A percentile compares a stretch with the other conserved stretches of the same genome.
These are phyloP conservation scores for Arbacia lixula DNA, from an alignment of 53 echinoderm and acorn worm species.

Conservation along the genomic window DNA sequence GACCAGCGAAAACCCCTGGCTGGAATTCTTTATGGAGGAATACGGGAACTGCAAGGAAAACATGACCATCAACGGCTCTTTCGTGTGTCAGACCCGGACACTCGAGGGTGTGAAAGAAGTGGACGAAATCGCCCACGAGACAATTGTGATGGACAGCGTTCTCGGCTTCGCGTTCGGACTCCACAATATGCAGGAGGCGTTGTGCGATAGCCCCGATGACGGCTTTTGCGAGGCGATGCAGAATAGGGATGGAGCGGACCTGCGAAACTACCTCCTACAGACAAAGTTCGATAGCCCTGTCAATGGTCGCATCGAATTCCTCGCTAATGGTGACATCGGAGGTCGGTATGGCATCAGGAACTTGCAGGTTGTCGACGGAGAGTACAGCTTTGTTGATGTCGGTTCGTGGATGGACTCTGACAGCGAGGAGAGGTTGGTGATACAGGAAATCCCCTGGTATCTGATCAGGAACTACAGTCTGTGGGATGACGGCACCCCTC, in stretches of 20 bases:
- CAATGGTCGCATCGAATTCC: constrained; percentile 77
- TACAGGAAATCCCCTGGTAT: constrained; percentile 74
- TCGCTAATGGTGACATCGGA: constrained; percentile 70
- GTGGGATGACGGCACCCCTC: constrained; percentile 64
- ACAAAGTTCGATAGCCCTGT: constrained; percentile 67
- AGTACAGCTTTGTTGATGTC: constrained; percentile 66
- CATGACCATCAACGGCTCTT: not conserved
- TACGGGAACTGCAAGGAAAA: constrained; percentile 54
- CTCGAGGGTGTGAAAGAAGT: constrained; percentile 55
- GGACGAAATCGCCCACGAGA: constrained; percentile 73
- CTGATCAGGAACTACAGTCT: constrained; percentile 33
- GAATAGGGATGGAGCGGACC: constrained; percentile 51
- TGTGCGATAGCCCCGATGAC: constrained; percentile 51
- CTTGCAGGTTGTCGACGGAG: constrained; percentile 62
- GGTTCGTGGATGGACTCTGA: constrained; percentile 76
- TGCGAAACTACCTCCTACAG: constrained; percentile 58
- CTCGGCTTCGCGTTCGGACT: constrained; percentile 79
- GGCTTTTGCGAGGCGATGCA: constrained; percentile 69
- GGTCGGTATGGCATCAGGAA: constrained; percentile 79
- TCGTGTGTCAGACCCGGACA: constrained; percentile 50
- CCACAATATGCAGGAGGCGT: constrained; percentile 65
- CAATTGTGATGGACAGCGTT: constrained; percentile 91
- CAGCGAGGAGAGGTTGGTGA: constrained; percentile 27
- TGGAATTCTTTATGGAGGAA: constrained; percentile 65
- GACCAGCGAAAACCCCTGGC: constrained; percentile 77